Evolutionary conservation across 2,888 invertebrate species (phyloP), one percentile per base, ranked within the genome.

Genomic region (Hirtodrosophila duncani): DNA sequence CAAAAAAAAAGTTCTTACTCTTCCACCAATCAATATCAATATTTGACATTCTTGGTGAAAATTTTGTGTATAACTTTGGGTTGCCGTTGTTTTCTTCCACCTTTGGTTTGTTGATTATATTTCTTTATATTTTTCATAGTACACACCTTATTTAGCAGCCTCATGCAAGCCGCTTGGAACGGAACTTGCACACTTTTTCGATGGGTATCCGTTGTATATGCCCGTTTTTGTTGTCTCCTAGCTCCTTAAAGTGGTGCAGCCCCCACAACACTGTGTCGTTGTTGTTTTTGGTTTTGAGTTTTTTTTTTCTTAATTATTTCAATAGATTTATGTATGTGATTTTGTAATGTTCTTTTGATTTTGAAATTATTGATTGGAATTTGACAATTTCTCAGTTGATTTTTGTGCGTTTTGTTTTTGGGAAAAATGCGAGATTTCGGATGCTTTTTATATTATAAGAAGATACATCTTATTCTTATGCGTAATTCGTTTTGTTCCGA

Each of bases 61-160:
- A 24, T 53, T 53, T 53, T 53, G 20, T 50, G 37, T 36, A 50
- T 42, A 14, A 42, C 33, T 55, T 20, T 53, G 20, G n/a, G 14
- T 13, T 20, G 23, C 53, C 29, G 29, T 11, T 38, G 10, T n/a
- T 11, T 13, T 20, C n/a, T 11, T 4, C 17, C 33, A 17, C 8
- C 23, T 17, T 10, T n/a, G n/a, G 11, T 6, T 5, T 9, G 7
- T 2, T 27, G 2, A 18, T 10, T 11, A 10, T 13, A 13, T 11
- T 18, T 20, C 10, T 27, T 13, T 1, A 3, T 17, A 39, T 10
- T 37, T 30, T 17, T 38, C 31, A 18, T n/a, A 29, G 41, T 72
- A 79, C 80, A 77, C 62, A 72, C 80, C 72, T 79, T 75, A 64
- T 78, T 79, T 62, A 49, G 55, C 72, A 79, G 81, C 75, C 63